Evolutionary conservation across 2,888 invertebrate genomes (phyloP), one percentile per base, ranked within the genome.

Genomic region (Xestia ashworthii): DNA sequence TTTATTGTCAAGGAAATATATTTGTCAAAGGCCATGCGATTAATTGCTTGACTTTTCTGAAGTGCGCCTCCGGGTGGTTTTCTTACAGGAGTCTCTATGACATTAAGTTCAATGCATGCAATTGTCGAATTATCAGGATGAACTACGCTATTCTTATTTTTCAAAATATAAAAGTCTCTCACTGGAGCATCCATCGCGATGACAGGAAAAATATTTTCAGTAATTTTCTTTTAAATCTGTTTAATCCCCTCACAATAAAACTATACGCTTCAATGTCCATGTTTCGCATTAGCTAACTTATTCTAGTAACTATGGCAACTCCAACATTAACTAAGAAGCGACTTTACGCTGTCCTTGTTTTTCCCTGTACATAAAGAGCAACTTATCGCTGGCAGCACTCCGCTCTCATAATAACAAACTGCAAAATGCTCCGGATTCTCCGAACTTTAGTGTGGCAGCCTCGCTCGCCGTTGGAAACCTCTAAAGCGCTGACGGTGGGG

Each of bases 1-100:
- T 95, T 96, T 95, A 95, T 96, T 95, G 94, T 96, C 93, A 94
- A 94, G 93, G 93, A 95, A 95, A 95, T 95, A 93, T 96, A 95
- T 96, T 95, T 95, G 94, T 94, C 95, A 94, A 95, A 95, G 93
- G 91, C 92, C 90, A 90, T 93, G 92, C 93, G 92, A 95, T 94
- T 95, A 95, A 94, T 95, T 94, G 93, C 90, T 92, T 88, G 92
- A 93, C 90, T 95, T 93, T 92, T 92, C 90, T 93, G 89, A 90
- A 92, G 90, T 92, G 90, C 87, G 89, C 89, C 90, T 90, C 81
- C 79, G 90, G 90, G 88, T 88, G 89, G 89, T 90, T 91, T 91
- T 90, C 87, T 84, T 92, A 89, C 83, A 76, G 80, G 73, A 86
- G 85, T 86, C 85, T 87, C 82, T 85, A 87, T 84, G 83, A 81